Evolutionary conservation across 1,140 invertebrate species (phyloP).

Genomic region (Cydia splendana): DNA sequence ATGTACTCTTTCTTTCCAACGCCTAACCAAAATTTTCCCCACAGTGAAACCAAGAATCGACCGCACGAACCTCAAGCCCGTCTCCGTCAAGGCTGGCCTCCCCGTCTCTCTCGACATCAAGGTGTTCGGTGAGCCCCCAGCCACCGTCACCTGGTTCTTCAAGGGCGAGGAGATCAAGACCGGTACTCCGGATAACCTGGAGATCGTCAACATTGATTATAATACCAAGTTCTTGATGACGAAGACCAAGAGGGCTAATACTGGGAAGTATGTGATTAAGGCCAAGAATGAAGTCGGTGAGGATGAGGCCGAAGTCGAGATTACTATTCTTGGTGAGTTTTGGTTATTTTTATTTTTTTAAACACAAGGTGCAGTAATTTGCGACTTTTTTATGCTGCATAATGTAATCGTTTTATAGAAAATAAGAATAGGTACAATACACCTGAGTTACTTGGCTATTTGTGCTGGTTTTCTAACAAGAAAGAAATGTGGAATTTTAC

Average conservation of each 20-base stretch:
- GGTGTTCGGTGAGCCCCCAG: constrained; percentile 96
- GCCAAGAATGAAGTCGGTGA: constrained; percentile 97
- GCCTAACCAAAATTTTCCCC: constrained; percentile 33
- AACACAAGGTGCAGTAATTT: no score
- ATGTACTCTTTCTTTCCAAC: constrained; percentile 40
- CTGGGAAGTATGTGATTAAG: constrained; percentile 95
- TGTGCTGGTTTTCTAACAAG: no score
- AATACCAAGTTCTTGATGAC: constrained; percentile 94
- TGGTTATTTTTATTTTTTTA: no score
- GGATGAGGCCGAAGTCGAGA: constrained; percentile 94
- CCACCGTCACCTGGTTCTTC: constrained; percentile 93
- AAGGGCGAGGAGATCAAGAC: constrained; percentile 87
- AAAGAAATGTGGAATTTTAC: no score
- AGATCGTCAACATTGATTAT: constrained; percentile 93
- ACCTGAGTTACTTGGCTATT: no score
- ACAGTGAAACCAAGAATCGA: constrained; percentile 96
- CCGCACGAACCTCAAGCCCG: constrained; percentile 91
- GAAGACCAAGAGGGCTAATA: constrained; percentile 89
- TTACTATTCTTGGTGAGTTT: constrained; percentile 87
- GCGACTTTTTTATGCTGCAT: no score
- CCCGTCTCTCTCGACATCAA: constrained; percentile 95
- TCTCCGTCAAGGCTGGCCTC: constrained; percentile 94
- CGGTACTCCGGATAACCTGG: constrained; percentile 81
- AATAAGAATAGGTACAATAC: no score
- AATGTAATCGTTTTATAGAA: no score